A percentile compares a stretch with the other conserved stretches of the same genome.
These are phyloP conservation scores for Polypterus bichir DNA, from an alignment of 2,113 vertebrate genomes.

Conservation along the genomic window DNA sequence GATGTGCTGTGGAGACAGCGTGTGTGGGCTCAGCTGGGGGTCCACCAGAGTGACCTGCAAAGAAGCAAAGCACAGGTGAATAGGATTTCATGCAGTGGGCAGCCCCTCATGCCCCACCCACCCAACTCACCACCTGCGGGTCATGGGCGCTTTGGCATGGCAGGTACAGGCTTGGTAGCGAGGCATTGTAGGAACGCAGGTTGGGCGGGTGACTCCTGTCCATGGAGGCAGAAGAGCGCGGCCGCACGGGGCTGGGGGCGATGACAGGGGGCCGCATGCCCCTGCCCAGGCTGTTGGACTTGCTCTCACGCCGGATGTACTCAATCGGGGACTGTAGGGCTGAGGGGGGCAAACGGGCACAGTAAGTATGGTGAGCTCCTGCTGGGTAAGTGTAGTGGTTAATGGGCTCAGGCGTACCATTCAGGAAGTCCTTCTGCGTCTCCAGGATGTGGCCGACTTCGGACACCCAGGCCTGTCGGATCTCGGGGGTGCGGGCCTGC, in stretches of 20 bases:
- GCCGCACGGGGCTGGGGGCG: slow-evolving; percentile 41
- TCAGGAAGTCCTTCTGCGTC: slow-evolving; percentile 75
- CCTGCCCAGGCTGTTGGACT: slow-evolving; percentile 77
- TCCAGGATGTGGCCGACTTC: slow-evolving; percentile 73
- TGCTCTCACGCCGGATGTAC: slow-evolving; percentile 78
- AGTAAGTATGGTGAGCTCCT: background rate
- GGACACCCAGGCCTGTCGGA: slow-evolving; percentile 56
- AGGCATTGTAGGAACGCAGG: slow-evolving; percentile 63
- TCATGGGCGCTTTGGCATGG: slow-evolving; percentile 38
- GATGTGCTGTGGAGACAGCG: slow-evolving; percentile 46
- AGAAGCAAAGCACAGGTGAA: background rate
- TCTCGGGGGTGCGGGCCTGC: slow-evolving; percentile 47
- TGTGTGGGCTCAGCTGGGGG: slow-evolving; percentile 28
- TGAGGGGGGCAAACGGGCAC: slow-evolving; percentile 20
- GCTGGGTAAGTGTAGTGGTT: too few relatives aligned
- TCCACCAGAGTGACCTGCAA: slow-evolving; percentile 26
- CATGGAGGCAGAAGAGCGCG: slow-evolving; percentile 66
- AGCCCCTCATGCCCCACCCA: background rate
- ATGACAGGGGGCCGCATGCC: slow-evolving; percentile 48
- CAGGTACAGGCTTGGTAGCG: slow-evolving; percentile 66
- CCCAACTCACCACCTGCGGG: slow-evolving; percentile 21
- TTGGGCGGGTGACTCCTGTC: slow-evolving; percentile 58
- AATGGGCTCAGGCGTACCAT: slow-evolving; percentile 42
- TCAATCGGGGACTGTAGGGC: slow-evolving; percentile 85
- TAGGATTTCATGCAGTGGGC: background rate